Base-by-base conservation (phyloP, 1,140 invertebrate species). In the Dysdera silvatica region DNA sequence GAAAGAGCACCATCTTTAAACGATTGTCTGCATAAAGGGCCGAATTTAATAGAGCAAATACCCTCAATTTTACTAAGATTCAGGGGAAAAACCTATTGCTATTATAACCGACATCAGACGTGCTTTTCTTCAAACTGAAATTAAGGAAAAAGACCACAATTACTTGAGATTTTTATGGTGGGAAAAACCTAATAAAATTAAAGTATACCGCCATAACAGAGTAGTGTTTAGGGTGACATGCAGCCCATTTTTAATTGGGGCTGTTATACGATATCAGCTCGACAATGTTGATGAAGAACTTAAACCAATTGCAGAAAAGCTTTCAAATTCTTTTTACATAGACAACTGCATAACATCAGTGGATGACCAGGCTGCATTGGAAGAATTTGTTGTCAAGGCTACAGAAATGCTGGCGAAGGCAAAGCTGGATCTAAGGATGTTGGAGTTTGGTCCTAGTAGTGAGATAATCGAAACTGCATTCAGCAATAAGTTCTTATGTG, bases 41-140 rank as follows among this genome's bases (percentile, higher is more conserved):
- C 53, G n/a, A 40, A 40, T 68, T 63, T 78, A 4, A 69, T 78
- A 14, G 73, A 78, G 53, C 20, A 67, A 0, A 74, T 79, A 20
- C 72, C 73, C 7, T 20, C 67, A 3, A 60, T 78, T 20, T 35
- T 78, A 24, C 18, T 74, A 5, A 51, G 70, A 7, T 79, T 80
- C 65, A 59, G 76, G 49, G 61, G 24, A 59, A 66, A 68, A 18
- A 68, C 8, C 60, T 55, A 71, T 72, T 57, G 76, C 69, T 26
- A 69, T 77, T 1, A 71, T 74, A 2, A 67, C 74, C 0, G 77
- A 79, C 56, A 77, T 79, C 7, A 61, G 65, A 32, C 74, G 74
- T 40, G 75, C 74, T 0, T 79, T 79, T 69, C 63, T 75, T 8
- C 72, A 77, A 63, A 76, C 79, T 20, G 48, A 28, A 16, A 23